These are phyloP conservation scores for Dasysyrphus albostriatus DNA, from an alignment of 2,888 invertebrate species.

Conservation along the genomic window DNA sequence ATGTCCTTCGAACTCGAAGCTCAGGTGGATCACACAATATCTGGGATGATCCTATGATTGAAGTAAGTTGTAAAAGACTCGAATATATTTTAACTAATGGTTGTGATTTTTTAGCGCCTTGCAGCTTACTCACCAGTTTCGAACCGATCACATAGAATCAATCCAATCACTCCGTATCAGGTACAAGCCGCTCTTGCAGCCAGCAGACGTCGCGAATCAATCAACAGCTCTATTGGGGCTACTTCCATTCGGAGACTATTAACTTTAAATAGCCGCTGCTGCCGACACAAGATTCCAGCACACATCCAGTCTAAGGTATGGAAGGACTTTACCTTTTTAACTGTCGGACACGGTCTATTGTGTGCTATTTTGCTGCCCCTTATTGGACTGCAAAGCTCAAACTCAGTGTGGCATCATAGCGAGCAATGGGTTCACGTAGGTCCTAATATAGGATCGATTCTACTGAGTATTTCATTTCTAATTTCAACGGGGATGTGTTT, in stretches of 20 bases:
- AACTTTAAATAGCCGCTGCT: slow-evolving; percentile 85
- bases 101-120: slow-evolving; percentile 82
- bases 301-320: slow-evolving; percentile 82
- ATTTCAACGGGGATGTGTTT: slow-evolving; percentile 86
- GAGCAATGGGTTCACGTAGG: slow-evolving; percentile 83
- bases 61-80: slow-evolving; percentile 78
- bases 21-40: slow-evolving; percentile 82
- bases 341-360: slow-evolving; percentile 81
- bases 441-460: slow-evolving; percentile 86
- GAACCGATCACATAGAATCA: slow-evolving; percentile 85
- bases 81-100: not conserved
- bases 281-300: slow-evolving; percentile 82
- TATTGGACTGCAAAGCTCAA: slow-evolving; percentile 82
- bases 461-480: slow-evolving; percentile 87
- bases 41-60: slow-evolving; percentile 83
- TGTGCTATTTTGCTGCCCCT: slow-evolving; percentile 82
- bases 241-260: slow-evolving; percentile 91
- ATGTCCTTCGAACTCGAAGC: slow-evolving; percentile 82
- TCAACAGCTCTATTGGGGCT: slow-evolving; percentile 90
- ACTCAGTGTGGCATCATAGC: slow-evolving; percentile 83
- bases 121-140: slow-evolving; percentile 87
- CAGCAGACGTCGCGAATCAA: slow-evolving; percentile 87
- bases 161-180: slow-evolving; percentile 83
- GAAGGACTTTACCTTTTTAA: slow-evolving; percentile 81
- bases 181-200: slow-evolving; percentile 82